Conservation (phyloP, 2,113 vertebrate genomes). For the Malaclemys terrapin region DNA sequence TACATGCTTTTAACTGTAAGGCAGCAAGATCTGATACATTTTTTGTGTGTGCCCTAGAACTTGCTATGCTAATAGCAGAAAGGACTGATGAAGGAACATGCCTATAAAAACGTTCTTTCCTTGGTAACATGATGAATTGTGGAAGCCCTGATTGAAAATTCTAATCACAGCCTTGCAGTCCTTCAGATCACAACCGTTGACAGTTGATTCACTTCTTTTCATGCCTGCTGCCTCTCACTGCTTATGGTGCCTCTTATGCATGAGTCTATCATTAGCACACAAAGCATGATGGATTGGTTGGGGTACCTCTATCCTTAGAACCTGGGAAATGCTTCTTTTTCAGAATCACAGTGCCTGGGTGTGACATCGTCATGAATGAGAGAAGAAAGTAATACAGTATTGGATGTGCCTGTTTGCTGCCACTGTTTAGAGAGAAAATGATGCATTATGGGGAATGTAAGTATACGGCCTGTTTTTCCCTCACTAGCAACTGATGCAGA, state of each 20-base stretch:
- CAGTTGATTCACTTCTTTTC: constrained; percentile 83
- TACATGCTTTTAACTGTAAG: background rate
- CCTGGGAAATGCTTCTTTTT: constrained; percentile 75
- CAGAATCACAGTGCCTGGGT: constrained; percentile 62
- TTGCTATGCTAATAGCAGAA: constrained; percentile 23
- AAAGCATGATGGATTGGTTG: constrained; percentile 83
- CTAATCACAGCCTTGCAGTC: constrained; percentile 81
- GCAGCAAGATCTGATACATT: background rate
- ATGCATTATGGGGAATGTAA: constrained; percentile 69
- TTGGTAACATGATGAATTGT: constrained; percentile 63
- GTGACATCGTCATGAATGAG: constrained; percentile 74
- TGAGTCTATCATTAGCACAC: constrained; percentile 82
- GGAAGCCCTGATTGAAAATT: constrained; percentile 83
- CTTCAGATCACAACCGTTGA: constrained; percentile 77
- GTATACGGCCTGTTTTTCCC: constrained; percentile 23
- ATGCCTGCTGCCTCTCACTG: constrained; percentile 77
- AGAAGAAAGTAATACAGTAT: constrained; percentile 69
- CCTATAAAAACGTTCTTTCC: background rate
- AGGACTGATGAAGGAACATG: constrained; percentile 25
- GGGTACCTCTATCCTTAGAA: constrained; percentile 75
- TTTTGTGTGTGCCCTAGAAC: background rate
- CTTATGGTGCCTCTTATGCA: constrained; percentile 76
- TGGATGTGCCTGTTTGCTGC: constrained; percentile 73
- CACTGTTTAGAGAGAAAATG: constrained; percentile 66
- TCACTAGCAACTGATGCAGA: background rate